Evolutionary conservation across 1,140 invertebrate genomes (phyloP).

Genomic region (Drosophila tsacasi): DNA sequence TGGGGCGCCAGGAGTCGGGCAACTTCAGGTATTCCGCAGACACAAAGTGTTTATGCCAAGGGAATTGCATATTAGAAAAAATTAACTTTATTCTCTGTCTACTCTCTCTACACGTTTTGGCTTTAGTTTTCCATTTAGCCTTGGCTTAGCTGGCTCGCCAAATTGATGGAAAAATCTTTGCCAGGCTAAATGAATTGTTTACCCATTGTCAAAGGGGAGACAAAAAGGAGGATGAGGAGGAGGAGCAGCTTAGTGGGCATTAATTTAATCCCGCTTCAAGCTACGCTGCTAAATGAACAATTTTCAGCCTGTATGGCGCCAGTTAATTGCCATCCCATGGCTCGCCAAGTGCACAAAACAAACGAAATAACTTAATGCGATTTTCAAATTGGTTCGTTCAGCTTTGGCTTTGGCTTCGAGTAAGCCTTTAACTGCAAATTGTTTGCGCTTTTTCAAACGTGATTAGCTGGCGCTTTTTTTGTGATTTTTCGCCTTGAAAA

Average conservation of each 20-base stretch:
- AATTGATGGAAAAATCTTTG: slow-evolving; percentile 73
- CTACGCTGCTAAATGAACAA: slow-evolving; percentile 41
- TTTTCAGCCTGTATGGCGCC: slow-evolving; percentile 47
- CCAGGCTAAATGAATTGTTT: slow-evolving; percentile 57
- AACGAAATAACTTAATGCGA: slow-evolving; percentile 47
- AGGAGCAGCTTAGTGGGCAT: slow-evolving; percentile 15
- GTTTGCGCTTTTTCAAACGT: slow-evolving; percentile 21
- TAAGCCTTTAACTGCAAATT: slow-evolving; percentile 41
- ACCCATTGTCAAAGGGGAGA: slow-evolving; percentile 31
- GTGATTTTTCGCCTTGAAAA: slow-evolving; percentile 4
- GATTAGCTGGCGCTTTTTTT: slow-evolving; percentile 21
- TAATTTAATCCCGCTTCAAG: slow-evolving; percentile 56
- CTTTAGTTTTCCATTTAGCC: slow-evolving; percentile 37
- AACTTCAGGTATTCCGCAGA: slow-evolving; percentile 13
- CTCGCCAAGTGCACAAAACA: slow-evolving; percentile 21
- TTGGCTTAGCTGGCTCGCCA: slow-evolving; percentile 20
- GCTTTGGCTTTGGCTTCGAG: slow-evolving; percentile 13
- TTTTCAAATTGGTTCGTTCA: slow-evolving; percentile 39
- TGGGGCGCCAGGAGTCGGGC: background rate
- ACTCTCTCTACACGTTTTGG: slow-evolving; percentile 1
- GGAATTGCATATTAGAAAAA: slow-evolving; percentile 79
- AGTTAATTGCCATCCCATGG: slow-evolving; percentile 32
- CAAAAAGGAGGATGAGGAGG: background rate
- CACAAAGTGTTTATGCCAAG: slow-evolving; percentile 58
- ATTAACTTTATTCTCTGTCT: slow-evolving; percentile 68